Evolutionary conservation across 2,113 vertebrate species (phyloP), one percentile per base, ranked within the genome.

Genomic region (Prochilodus magdalenae): DNA sequence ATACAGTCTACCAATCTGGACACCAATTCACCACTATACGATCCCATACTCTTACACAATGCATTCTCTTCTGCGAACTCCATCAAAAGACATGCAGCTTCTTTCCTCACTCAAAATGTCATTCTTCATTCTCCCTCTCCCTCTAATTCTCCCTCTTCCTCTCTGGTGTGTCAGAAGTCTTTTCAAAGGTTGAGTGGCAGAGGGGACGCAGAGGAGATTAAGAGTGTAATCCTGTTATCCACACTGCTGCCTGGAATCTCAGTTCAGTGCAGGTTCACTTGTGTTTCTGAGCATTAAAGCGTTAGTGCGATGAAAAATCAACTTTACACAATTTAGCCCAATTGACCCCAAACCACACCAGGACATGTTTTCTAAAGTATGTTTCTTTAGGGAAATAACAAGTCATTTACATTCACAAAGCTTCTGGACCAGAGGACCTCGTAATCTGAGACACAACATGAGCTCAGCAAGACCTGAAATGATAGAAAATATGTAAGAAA

Each of bases 221-320:
- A 26, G 57, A 51, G 40, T 72, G 20, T 81, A 81, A 83, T 84
- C 73, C 59, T 67, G 57, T 83, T 78, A 82, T 22, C 51, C 79
- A 71, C n/a, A 33, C 65, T 67, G 65, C 29, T 40, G 76, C 65
- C 33, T 83, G 53, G 62, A 83, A 80, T 29, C 53, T 27, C 40
- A 40, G 16, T 44, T 85, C 55, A 22, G 8, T 29, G 27, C 60
- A 67, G 15, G 49, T 53, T 4, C 4, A 12, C 63, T 65, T 57
- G 36, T 65, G 49, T 4, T 75, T 75, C 24, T 26, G 29, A 53
- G 74, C 62, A 60, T 70, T 36, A 26, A 60, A 60, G 57, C 57
- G 4, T 26, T 26, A 60, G 10, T 26, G 1, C 11, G 10, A 53
- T 13, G 0, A n/a, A 44, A 77, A n/a, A 29, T 20, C 26, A 11